Conservation (phyloP, 1,140 invertebrate genomes). For the Drosophila athabasca region DNA sequence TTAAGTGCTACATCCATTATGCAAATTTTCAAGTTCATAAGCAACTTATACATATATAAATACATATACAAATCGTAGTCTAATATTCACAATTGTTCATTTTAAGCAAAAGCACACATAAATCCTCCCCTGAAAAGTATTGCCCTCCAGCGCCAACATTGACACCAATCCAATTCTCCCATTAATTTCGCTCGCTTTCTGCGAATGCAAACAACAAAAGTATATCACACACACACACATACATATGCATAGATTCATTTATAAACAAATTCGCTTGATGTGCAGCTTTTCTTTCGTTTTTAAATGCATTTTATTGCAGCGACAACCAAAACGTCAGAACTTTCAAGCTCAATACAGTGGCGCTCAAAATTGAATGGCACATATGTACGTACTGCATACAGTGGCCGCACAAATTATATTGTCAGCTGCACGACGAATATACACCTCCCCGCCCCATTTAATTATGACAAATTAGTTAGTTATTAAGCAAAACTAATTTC, state of each 20-base stretch:
- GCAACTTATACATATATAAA: slow-evolving; percentile 46
- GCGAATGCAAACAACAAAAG: slow-evolving; percentile 15
- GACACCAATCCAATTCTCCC: slow-evolving; percentile 33
- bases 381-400: background rate
- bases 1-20: slow-evolving; percentile 14
- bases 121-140: slow-evolving; percentile 9
- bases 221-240: slow-evolving; percentile 16
- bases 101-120: slow-evolving; percentile 24
- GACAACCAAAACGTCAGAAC: slow-evolving; percentile 27
- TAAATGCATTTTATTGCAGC: slow-evolving; percentile 34
- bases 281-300: slow-evolving; percentile 41
- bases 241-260: slow-evolving; percentile 1
- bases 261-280: slow-evolving; percentile 30
- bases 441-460: slow-evolving; percentile 11
- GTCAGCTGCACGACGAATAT: too few relatives aligned
- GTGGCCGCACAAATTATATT: slow-evolving; percentile 4
- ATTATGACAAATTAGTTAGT: slow-evolving; percentile 50
- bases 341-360: slow-evolving; percentile 41
- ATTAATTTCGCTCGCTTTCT: slow-evolving; percentile 27
- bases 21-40: slow-evolving; percentile 53
- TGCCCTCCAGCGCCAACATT: slow-evolving; percentile 29
- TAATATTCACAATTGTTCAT: slow-evolving; percentile 44
- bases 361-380: slow-evolving; percentile 13
- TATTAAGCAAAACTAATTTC: slow-evolving; percentile 43
- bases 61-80: slow-evolving; percentile 43